Evolutionary conservation across 1,140 invertebrate genomes (phyloP).

Genomic region (Lanistes nyassanus): DNA sequence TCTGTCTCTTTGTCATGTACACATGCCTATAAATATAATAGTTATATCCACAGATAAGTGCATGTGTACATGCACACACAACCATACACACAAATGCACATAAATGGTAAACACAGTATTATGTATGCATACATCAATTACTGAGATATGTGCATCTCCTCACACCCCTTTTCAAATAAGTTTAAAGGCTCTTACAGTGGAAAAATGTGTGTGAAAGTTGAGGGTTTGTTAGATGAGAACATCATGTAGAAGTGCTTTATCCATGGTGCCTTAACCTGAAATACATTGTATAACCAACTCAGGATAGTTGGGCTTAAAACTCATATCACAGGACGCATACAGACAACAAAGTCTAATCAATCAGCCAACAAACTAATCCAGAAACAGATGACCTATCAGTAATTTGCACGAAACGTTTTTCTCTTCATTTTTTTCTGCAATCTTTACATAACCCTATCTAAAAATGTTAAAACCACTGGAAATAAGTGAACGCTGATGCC

Average conservation of each 20-base stretch:
- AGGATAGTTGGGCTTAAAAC: neutral
- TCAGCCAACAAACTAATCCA: neutral
- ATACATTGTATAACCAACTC: neutral
- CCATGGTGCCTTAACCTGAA: constrained; percentile 10
- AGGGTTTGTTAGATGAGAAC: neutral
- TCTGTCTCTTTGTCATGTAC: no score
- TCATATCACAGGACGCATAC: neutral
- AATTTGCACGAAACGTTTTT: neutral
- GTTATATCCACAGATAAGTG: neutral
- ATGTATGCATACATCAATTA: neutral
- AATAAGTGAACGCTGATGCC: neutral
- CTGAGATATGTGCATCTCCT: neutral
- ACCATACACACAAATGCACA: neutral
- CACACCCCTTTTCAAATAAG: neutral
- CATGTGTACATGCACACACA: neutral
- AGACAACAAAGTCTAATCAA: neutral
- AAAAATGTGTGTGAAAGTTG: neutral
- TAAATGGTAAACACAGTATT: neutral
- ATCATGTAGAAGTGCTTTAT: constrained; percentile 22
- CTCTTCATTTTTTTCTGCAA: neutral
- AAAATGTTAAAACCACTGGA: neutral
- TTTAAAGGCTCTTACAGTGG: neutral
- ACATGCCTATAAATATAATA: neutral
- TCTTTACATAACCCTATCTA: no score
- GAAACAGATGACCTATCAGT: neutral